Evolutionary conservation across 2,888 invertebrate genomes (phyloP).

Genomic region (Thecocarcelia acutangulata): DNA sequence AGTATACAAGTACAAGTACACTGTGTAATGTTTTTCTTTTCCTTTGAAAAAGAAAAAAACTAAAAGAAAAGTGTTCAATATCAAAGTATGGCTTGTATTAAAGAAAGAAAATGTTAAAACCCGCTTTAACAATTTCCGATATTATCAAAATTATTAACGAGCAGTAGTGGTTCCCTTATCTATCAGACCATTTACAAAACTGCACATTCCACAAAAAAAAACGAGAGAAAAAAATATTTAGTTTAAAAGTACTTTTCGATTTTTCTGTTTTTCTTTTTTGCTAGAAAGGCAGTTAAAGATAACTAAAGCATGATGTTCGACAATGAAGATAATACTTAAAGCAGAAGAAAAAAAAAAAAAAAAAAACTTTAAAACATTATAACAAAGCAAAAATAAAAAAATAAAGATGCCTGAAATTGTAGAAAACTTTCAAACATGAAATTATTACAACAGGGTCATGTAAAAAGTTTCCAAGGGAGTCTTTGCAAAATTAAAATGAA

Average conservation of each 20-base stretch:
- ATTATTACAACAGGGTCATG: conserved; percentile 55
- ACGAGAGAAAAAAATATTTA: conserved; percentile 15
- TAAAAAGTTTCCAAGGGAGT: conserved; percentile 60
- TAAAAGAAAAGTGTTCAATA: conserved; percentile 2
- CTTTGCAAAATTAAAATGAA: conserved; percentile 64
- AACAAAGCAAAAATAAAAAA: conserved; percentile 14
- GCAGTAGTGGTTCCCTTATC: conserved; percentile 21
- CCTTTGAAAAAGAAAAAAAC: conserved; percentile 21
- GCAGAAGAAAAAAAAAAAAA: conserved; percentile 23
- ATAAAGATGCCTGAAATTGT: conserved; percentile 26
- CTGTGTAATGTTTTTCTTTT: no score
- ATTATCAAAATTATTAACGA: conserved; percentile 63
- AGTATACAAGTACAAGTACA: no score
- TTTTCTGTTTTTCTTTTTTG: neutral
- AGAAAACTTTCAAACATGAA: conserved; percentile 64
- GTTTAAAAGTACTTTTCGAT: conserved; percentile 33
- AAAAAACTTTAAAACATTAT: conserved; percentile 31
- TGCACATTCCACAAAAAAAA: conserved; percentile 47
- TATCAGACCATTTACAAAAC: conserved; percentile 48
- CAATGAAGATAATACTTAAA: conserved; percentile 44
- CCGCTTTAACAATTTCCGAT: conserved; percentile 25
- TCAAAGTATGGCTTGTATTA: neutral
- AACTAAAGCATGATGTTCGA: conserved; percentile 39
- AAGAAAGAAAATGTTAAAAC: conserved; percentile 2
- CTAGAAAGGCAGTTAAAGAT: conserved; percentile 5